These are phyloP conservation scores for Cyprinodon diabolis DNA, from an alignment of 2,797 vertebrate species.

Conservation along the genomic window DNA sequence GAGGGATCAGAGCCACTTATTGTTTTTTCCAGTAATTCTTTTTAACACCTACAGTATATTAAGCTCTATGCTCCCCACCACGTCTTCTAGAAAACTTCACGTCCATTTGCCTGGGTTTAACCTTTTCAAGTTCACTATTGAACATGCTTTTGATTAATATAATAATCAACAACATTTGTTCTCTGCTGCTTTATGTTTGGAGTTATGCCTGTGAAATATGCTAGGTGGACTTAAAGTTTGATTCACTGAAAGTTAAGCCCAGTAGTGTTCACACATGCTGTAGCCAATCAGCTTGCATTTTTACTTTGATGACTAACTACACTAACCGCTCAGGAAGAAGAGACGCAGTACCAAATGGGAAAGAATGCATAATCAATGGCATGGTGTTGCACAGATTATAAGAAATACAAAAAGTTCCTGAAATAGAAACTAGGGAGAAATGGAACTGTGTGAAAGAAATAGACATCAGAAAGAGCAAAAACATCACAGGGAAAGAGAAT, in stretches of 20 bases:
- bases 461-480: slow-evolving; percentile 34
- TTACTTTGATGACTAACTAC: not conserved
- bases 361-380: slow-evolving; percentile 11
- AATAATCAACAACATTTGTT: not conserved
- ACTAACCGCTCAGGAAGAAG: not conserved
- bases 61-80: too few species aligned
- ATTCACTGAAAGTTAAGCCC: not conserved
- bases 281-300: slow-evolving; percentile 5
- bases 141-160: not conserved
- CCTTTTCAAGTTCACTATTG: too few species aligned
- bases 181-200: not conserved
- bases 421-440: slow-evolving; percentile 24
- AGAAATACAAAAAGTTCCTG: slow-evolving; percentile 17
- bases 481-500: slow-evolving; percentile 32
- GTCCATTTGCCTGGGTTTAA: too few species aligned
- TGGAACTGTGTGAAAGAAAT: slow-evolving; percentile 16
- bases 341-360: slow-evolving; percentile 2
- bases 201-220: not conserved
- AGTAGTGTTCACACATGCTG: not conserved
- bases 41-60: too few species aligned
- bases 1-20: too few species aligned
- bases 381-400: slow-evolving; percentile 13
- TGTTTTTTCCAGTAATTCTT: too few species aligned
- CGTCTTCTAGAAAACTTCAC: too few species aligned
- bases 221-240: not conserved